Base-by-base conservation (phyloP, 2,113 vertebrate genomes). In the Lophius piscatorius region DNA sequence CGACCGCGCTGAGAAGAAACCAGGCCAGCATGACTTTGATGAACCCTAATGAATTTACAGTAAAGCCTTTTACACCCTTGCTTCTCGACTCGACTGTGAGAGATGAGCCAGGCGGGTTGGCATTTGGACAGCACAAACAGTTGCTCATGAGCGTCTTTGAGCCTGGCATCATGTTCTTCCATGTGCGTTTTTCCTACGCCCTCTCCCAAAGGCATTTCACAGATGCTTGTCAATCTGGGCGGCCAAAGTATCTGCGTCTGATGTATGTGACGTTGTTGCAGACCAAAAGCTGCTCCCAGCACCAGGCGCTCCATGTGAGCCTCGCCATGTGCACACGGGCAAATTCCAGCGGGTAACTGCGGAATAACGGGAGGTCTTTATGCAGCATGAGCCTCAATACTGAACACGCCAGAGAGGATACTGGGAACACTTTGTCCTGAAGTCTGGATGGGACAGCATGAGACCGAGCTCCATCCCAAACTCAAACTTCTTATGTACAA, bases 401-500 rank as follows among this genome's bases (percentile, higher is more conserved):
- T 34, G 56, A 46, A 17, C 9, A 16, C 36, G 0, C 12, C 18
- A 34, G 39, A 35, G 20, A 41, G 34, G 17, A 50, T n/a, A n/a
- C n/a, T n/a, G n/a, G n/a, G n/a, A n/a, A n/a, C n/a, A n/a, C n/a
- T n/a, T n/a, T n/a, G n/a, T n/a, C n/a, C 29, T 14, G 1, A 6
- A 2, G 51, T 33, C 24, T 44, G 34, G 20, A 61, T 47, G 34
- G 49, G 39, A 24, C 31, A 4, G 29, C 31, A n/a, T 14, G n/a
- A n/a, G 23, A 46, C 21, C 24, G 16, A 12, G 18, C 44, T 17
- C 23, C 33, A 22, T 33, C 36, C 13, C 18, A n/a, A 40, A 61
- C 13, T 21, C 20, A 4, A 52, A 20, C 44, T 57, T 40, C 41
- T 86, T 79, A 82, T 59, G 65, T 82, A 85, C 85, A 74, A 40